phyloP scores from a whole-genome alignment of 2,888 invertebrate species.

The Callyntrura guangdongensis region DNA sequence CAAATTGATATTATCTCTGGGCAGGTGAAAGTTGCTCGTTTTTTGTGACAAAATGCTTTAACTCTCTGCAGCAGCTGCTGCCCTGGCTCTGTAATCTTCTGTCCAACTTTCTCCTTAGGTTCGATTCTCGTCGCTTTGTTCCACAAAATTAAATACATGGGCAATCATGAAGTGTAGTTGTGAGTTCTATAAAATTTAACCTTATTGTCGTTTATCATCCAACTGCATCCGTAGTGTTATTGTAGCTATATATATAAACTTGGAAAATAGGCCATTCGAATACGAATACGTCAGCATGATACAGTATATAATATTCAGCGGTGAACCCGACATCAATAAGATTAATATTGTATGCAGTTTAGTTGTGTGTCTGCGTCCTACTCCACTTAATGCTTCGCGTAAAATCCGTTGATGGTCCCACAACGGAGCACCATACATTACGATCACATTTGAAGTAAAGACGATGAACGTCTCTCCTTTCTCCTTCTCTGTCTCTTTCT shows the following conservation, averaged over 20 bases:
- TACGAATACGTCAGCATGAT: neutral
- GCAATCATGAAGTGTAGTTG: too few species aligned
- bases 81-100: too few species aligned
- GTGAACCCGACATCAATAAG: constrained; percentile 9
- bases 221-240: neutral
- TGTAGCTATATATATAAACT: neutral
- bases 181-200: neutral
- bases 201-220: neutral
- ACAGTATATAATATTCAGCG: neutral
- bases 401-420: neutral
- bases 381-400: neutral
- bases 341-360: constrained; percentile 8
- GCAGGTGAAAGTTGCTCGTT: constrained; percentile 14
- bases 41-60: neutral
- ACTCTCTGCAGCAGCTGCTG: too few species aligned
- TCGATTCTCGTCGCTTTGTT: too few species aligned
- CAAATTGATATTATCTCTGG: constrained; percentile 20
- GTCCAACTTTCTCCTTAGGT: too few species aligned
- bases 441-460: neutral
- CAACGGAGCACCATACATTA: neutral
- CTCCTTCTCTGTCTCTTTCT: too few species aligned
- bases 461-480: constrained; percentile 3
- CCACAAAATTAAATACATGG: too few species aligned
- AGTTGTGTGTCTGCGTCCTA: neutral
- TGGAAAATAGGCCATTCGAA: neutral